A percentile compares a stretch with the other conserved stretches of the same genome.
phyloP scores from a whole-genome alignment of 2,113 vertebrate species.

The Lonchura striata region DNA sequence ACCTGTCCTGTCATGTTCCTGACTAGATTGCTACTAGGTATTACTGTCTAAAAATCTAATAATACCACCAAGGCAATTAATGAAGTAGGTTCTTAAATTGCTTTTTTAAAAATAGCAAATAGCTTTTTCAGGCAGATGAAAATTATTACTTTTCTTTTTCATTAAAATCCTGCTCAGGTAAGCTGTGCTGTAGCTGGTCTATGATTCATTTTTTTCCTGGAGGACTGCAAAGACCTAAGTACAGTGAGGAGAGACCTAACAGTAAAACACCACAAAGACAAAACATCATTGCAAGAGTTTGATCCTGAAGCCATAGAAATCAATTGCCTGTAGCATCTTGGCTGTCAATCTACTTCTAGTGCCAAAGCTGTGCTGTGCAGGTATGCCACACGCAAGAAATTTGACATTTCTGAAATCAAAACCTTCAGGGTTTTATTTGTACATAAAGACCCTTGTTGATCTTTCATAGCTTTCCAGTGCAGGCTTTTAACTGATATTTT shows the following conservation, averaged over 20 bases:
- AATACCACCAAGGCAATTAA: slow-evolving; percentile 41
- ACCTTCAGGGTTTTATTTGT: background rate
- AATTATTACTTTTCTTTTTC: background rate
- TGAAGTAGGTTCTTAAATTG: background rate
- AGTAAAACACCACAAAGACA: background rate
- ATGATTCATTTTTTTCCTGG: background rate
- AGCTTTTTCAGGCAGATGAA: slow-evolving; percentile 13
- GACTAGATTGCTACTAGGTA: background rate
- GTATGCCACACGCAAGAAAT: background rate
- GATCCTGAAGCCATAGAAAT: background rate
- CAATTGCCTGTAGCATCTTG: background rate
- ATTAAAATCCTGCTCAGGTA: background rate
- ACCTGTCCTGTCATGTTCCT: background rate
- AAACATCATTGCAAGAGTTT: background rate
- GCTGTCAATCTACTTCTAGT: background rate
- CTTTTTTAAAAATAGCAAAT: background rate
- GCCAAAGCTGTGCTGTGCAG: background rate
- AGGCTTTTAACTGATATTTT: background rate
- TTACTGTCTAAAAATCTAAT: slow-evolving; percentile 21
- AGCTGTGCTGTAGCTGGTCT: background rate
- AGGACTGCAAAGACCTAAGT: background rate
- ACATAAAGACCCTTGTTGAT: background rate
- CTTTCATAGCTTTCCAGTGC: background rate
- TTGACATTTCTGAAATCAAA: background rate
- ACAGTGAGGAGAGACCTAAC: background rate